Evolutionary conservation across 2,888 invertebrate species (phyloP).

Genomic region (Kuschelorhynchus macadamiae): DNA sequence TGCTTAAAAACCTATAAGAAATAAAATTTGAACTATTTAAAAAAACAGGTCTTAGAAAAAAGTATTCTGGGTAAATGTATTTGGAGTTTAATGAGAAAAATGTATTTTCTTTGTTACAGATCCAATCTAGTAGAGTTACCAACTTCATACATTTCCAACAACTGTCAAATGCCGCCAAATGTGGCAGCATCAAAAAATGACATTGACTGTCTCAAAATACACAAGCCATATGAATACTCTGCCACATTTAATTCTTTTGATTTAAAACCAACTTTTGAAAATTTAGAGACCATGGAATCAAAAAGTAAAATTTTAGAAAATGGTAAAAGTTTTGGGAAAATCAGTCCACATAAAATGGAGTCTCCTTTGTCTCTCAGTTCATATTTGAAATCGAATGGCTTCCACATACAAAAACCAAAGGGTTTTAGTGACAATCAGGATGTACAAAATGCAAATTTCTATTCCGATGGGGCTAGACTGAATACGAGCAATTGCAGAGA

Average conservation of each 20-base stretch:
- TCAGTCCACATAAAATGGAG: conserved; percentile 5
- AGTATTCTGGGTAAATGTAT: too few relatives aligned
- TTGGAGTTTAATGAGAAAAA: too few relatives aligned
- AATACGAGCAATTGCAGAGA: conserved; percentile 48
- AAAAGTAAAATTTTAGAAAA: conserved; percentile 31
- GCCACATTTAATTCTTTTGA: conserved; percentile 53
- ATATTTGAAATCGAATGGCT: conserved; percentile 42
- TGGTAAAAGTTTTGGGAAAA: conserved; percentile 27
- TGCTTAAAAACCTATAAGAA: too few relatives aligned
- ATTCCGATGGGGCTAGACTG: conserved; percentile 11
- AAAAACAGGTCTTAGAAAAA: too few relatives aligned
- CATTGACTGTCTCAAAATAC: conserved; percentile 59
- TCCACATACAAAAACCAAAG: conserved; percentile 35
- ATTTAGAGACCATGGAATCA: conserved; percentile 54
- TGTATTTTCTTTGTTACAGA: conserved; percentile 48
- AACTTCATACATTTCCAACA: conserved; percentile 66
- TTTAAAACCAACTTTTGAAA: conserved; percentile 53
- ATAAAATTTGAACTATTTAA: too few relatives aligned
- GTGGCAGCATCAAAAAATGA: conserved; percentile 57
- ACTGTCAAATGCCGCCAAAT: conserved; percentile 60
- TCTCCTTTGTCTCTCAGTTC: background rate
- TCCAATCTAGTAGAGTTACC: conserved; percentile 66
- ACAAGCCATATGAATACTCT: conserved; percentile 59
- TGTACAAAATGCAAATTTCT: conserved; percentile 37
- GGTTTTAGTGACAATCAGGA: conserved; percentile 49